phyloP scores from a whole-genome alignment of 2,113 vertebrate species.

The Sciurus niger region DNA sequence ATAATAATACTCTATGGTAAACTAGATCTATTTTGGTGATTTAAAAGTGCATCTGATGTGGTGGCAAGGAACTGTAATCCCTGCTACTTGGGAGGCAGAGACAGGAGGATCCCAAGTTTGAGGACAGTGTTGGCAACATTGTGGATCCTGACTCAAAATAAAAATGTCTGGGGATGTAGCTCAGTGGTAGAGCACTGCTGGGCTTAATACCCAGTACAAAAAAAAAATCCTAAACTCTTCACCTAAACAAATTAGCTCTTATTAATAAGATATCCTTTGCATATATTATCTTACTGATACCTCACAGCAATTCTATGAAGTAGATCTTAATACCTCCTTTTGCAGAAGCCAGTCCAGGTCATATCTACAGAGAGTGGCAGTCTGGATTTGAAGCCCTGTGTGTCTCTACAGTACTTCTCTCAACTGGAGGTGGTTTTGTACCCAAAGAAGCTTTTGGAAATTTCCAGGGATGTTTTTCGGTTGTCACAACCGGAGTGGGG shows the following conservation, averaged over 20 bases:
- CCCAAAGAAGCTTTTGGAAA: not conserved
- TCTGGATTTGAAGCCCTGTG: not conserved
- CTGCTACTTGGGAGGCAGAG: not conserved
- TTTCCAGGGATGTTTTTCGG: not conserved
- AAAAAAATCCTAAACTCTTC: not conserved
- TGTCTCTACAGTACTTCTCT: not conserved
- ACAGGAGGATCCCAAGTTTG: not conserved
- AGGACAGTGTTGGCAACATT: not conserved
- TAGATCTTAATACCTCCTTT: not conserved
- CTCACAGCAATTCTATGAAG: not conserved
- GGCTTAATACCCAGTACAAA: not conserved
- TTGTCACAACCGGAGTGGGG: not conserved
- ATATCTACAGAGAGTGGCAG: not conserved
- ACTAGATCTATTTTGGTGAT: not conserved
- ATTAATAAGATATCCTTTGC: not conserved
- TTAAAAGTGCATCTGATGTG: not conserved
- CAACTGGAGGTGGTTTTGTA: not conserved
- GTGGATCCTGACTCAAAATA: not conserved
- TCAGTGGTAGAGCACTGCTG: not conserved
- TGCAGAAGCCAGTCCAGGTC: not conserved
- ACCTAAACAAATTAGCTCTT: conserved; percentile 18
- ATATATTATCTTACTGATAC: not conserved
- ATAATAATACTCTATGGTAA: not conserved
- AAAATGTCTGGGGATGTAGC: not conserved
- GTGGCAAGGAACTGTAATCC: not conserved